Evolutionary conservation across 2,797 vertebrate genomes (phyloP).

Genomic region (Pogonophryne albipinna): DNA sequence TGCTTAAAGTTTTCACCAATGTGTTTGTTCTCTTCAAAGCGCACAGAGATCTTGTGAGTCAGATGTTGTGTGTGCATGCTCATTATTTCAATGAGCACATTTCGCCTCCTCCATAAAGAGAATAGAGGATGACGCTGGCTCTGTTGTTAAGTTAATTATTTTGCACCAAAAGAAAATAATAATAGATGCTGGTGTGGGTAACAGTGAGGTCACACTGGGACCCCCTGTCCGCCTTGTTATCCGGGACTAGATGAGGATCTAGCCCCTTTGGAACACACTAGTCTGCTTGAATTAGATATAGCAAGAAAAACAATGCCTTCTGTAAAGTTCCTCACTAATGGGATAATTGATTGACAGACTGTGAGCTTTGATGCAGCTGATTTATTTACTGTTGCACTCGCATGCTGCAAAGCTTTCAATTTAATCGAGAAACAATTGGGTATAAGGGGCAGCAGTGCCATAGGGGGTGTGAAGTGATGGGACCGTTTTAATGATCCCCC

Average conservation of each 20-base stretch:
- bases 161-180: conserved; percentile 74
- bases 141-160: conserved; percentile 81
- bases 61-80: conserved; percentile 73
- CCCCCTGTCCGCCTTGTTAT: conserved; percentile 63
- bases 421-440: conserved; percentile 70
- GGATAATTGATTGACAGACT: conserved; percentile 81
- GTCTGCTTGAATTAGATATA: conserved; percentile 59
- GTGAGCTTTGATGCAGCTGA: conserved; percentile 48
- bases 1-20: conserved; percentile 82
- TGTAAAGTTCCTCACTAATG: conserved; percentile 70
- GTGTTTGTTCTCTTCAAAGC: conserved; percentile 86
- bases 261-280: conserved; percentile 67
- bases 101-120: conserved; percentile 83
- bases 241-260: conserved; percentile 55
- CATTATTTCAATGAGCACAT: conserved; percentile 84
- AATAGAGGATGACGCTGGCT: conserved; percentile 80
- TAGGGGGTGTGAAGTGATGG: conserved; percentile 54
- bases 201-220: conserved; percentile 57
- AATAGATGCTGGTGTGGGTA: conserved; percentile 68
- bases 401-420: conserved; percentile 51
- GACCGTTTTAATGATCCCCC: conserved; percentile 74
- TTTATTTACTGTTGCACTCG: conserved; percentile 56
- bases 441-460: conserved; percentile 43
- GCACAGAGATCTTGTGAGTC: conserved; percentile 62
- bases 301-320: conserved; percentile 54